Percentiles rank a stretch among this genome's conserved stretches.
Evolutionary conservation across 2,797 vertebrate genomes (phyloP).

Genomic region (Chrysocyon brachyurus): DNA sequence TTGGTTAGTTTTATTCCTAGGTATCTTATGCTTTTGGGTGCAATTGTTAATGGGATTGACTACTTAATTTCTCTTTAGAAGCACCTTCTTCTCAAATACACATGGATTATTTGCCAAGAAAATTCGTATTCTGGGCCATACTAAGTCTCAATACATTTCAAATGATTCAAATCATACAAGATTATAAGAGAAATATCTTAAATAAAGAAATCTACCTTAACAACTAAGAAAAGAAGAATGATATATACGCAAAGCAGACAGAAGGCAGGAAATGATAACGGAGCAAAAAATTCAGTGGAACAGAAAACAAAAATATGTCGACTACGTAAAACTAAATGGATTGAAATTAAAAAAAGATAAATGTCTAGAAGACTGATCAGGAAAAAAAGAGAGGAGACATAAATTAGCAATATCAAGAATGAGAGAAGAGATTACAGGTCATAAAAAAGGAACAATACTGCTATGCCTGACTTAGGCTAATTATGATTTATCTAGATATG

Average conservation of each 20-base stretch:
- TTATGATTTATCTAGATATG: neutral
- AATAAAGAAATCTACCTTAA: neutral
- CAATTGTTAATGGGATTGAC: too few relatives aligned
- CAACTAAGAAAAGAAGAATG: neutral
- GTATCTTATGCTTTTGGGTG: too few relatives aligned
- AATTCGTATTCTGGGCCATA: neutral
- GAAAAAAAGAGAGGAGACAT: neutral
- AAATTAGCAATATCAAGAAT: slow-evolving; percentile 9
- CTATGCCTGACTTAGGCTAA: neutral
- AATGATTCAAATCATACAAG: neutral
- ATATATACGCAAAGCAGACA: neutral
- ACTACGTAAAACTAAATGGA: neutral
- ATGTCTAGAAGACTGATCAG: neutral
- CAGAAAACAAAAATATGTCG: neutral
- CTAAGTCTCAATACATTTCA: neutral
- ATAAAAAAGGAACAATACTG: neutral
- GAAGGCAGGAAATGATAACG: neutral
- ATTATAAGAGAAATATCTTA: neutral
- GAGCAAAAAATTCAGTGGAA: neutral
- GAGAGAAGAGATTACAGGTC: neutral
- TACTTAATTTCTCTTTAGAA: neutral
- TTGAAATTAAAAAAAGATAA: neutral
- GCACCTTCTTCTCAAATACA: neutral
- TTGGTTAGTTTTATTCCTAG: too few relatives aligned
- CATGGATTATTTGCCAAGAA: neutral